These are phyloP conservation scores for Percopsis omiscomaycus DNA, from an alignment of 2,797 vertebrate genomes.

Conservation along the genomic window DNA sequence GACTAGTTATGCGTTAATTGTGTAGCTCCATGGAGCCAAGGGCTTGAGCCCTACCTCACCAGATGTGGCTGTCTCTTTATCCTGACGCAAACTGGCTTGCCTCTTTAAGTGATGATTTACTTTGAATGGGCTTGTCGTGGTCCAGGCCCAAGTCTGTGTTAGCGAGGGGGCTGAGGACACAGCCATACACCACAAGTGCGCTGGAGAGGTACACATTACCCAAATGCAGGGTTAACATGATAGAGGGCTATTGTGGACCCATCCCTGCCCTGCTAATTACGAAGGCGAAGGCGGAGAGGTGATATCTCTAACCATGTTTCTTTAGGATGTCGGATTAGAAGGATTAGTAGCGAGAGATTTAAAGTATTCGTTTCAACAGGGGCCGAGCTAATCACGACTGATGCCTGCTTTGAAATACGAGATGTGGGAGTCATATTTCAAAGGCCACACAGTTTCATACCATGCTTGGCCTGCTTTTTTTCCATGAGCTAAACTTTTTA, in stretches of 20 bases:
- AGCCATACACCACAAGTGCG: not conserved
- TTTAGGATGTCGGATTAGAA: conserved; percentile 17
- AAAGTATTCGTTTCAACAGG: conserved; percentile 26
- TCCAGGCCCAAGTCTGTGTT: not conserved
- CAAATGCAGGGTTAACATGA: conserved; percentile 1
- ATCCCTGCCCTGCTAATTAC: not conserved
- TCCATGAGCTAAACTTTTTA: too few relatives aligned
- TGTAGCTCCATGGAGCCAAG: not conserved
- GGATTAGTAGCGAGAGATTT: conserved; percentile 19
- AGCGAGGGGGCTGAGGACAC: not conserved
- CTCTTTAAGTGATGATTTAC: not conserved
- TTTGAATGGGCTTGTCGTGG: conserved; percentile 3
- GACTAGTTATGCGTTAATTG: conserved; percentile 7
- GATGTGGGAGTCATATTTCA: conserved; percentile 35
- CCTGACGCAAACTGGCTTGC: not conserved
- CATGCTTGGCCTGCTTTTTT: conserved; percentile 20
- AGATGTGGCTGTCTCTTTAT: not conserved
- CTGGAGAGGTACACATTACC: conserved; percentile 19
- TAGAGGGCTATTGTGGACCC: conserved; percentile 9
- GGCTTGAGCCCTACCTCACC: not conserved
- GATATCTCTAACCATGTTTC: too few relatives aligned
- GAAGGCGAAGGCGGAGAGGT: not conserved
- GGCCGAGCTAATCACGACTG: conserved; percentile 45
- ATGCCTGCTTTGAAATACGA: conserved; percentile 41
- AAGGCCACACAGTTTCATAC: conserved; percentile 52